Conservation (phyloP, 2,888 invertebrate species). For the Catonia carolina region DNA sequence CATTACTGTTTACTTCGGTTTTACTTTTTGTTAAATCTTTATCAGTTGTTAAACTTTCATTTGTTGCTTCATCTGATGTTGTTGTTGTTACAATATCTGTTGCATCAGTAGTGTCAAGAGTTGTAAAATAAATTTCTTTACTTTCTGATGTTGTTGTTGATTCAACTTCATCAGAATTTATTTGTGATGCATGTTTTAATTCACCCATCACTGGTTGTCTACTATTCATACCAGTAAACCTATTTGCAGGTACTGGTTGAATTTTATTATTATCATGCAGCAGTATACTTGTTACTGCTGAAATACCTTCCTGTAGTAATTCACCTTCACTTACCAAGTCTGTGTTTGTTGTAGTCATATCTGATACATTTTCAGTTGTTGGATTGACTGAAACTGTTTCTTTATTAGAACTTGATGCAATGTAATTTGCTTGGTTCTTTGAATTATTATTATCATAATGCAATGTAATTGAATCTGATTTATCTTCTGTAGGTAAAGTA, state of each 20-base stretch:
- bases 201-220: conserved; percentile 24
- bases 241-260: conserved; percentile 13
- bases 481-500: no score
- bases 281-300: conserved; percentile 34
- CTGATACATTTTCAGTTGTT: neutral
- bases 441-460: no score
- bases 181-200: conserved; percentile 24
- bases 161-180: conserved; percentile 15
- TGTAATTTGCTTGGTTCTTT: no score
- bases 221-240: conserved; percentile 6
- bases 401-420: no score
- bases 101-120: neutral
- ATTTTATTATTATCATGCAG: conserved; percentile 26
- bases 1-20: neutral
- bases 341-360: conserved; percentile 13
- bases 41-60: conserved; percentile 11
- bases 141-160: conserved; percentile 13
- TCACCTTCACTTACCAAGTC: conserved; percentile 3
- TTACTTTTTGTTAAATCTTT: neutral
- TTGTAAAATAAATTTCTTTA: conserved; percentile 11
- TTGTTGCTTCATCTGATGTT: conserved; percentile 12
- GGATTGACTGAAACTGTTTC: neutral
- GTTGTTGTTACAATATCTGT: conserved; percentile 2
- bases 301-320: conserved; percentile 33
- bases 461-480: no score